Base-by-base conservation (phyloP, 2,113 vertebrate species). In the Sturnus vulgaris region DNA sequence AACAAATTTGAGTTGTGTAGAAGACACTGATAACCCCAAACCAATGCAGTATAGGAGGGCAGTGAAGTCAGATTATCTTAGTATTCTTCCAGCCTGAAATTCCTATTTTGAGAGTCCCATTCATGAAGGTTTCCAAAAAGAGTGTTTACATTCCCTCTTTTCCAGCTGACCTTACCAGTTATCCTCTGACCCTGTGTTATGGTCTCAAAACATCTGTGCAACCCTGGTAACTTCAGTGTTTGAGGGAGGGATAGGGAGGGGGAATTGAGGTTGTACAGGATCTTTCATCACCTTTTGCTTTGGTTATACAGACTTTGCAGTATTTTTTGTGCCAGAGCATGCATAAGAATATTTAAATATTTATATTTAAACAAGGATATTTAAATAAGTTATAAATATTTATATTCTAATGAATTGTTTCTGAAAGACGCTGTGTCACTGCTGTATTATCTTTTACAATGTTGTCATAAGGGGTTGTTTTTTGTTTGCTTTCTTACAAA, bases 131-230 rank as follows among this genome's bases (percentile, higher is more conserved):
- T 52, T 52, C 94, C 95, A 96, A 69, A 92, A 96, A 81, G 81
- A 60, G 86, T 97, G 96, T 98, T 98, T 98, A 97, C 83, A 77
- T 97, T 96, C 85, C 39, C 70, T 16, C 33, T 89, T 97, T 97
- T 97, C 96, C 95, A 98, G 22, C 82, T 96, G 91, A 96, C 94
- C 97, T 95, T 96, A 93, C 96, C 95, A 97, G 96, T 94, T 97
- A 97, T 96, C 94, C 96, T 82, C 92, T 97, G 97, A 97, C 97
- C 97, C 91, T 86, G 44, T 95, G 92, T 92, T 93, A 92, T 79
- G 96, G 94, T 75, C 76, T 96, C 93, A 97, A 98, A 97, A 94
- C 94, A 97, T 97, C 95, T 91, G 83, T 66, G 56, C 75, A 82
- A 90, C 68, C 76, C 88, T 92, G 88, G 93, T 81, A 93, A 90